phyloP scores from a whole-genome alignment of 2,113 vertebrate genomes.

The Ophiodon elongatus region DNA sequence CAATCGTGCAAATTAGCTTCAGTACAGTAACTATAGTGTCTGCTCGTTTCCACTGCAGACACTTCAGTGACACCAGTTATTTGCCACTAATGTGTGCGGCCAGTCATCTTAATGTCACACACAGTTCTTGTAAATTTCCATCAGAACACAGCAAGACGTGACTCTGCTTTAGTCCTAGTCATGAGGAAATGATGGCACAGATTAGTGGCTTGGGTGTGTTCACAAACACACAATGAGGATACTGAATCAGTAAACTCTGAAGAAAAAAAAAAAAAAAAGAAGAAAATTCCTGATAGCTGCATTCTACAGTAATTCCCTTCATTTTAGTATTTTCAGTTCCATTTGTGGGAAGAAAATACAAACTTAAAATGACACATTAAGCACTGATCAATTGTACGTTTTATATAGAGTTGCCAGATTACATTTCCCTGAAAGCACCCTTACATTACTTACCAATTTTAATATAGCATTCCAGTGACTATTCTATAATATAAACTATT shows the following conservation, averaged over 20 bases:
- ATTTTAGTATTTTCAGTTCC: background rate
- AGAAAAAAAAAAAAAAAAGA: background rate
- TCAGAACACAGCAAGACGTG: slow-evolving; percentile 9
- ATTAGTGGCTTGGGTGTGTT: slow-evolving; percentile 29
- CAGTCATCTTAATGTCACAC: slow-evolving; percentile 12
- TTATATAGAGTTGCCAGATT: background rate
- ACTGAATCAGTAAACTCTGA: background rate
- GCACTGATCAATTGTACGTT: background rate
- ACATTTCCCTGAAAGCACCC: background rate
- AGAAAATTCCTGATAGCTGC: slow-evolving; percentile 1
- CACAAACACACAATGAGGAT: slow-evolving; percentile 1
- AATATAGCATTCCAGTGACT: background rate
- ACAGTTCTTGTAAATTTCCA: slow-evolving; percentile 15
- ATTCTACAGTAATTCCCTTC: background rate
- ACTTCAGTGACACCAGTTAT: slow-evolving; percentile 7
- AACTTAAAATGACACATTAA: background rate
- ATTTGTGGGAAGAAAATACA: background rate
- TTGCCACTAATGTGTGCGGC: slow-evolving; percentile 1
- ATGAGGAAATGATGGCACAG: slow-evolving; percentile 19
- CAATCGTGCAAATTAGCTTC: slow-evolving; percentile 24
- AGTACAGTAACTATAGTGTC: background rate
- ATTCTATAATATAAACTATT: background rate
- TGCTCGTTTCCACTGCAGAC: slow-evolving; percentile 19
- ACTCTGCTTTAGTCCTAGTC: background rate
- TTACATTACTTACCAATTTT: slow-evolving; percentile 4